Evolutionary conservation across 2,797 vertebrate genomes (phyloP).

Genomic region (Linurgus olivaceus): DNA sequence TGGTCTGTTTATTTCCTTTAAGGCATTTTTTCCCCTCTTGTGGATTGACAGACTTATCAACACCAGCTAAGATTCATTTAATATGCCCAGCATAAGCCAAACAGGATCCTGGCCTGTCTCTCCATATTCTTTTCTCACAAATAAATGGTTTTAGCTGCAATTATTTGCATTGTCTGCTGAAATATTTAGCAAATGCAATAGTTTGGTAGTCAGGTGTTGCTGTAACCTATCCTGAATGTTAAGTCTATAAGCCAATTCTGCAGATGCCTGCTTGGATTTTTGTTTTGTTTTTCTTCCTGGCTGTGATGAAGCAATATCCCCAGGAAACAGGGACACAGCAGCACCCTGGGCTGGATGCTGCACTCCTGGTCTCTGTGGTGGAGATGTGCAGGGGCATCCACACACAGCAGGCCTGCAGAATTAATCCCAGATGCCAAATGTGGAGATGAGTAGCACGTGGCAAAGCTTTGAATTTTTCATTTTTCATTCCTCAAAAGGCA

Average conservation of each 20-base stretch:
- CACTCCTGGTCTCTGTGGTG: neutral
- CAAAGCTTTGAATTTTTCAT: constrained; percentile 5
- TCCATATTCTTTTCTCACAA: neutral
- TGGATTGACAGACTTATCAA: constrained; percentile 27
- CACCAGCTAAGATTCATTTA: constrained; percentile 2
- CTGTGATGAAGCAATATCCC: neutral
- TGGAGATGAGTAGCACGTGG: neutral
- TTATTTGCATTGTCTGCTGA: constrained; percentile 15
- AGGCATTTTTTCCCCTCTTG: neutral
- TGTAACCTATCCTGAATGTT: neutral
- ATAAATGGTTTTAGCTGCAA: neutral
- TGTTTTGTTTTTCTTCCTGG: neutral
- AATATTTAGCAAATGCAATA: constrained; percentile 25
- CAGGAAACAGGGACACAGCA: neutral
- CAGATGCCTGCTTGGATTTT: neutral
- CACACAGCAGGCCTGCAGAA: neutral
- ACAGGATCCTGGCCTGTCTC: neutral
- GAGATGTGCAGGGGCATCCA: neutral
- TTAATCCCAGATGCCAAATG: neutral
- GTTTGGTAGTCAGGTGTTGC: neutral
- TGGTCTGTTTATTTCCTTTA: constrained; percentile 19
- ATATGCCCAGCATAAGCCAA: constrained; percentile 5
- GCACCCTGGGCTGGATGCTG: neutral
- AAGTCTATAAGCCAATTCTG: neutral
- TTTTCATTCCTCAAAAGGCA: constrained; percentile 10